These are phyloP conservation scores for Orientallactaga sibirica DNA, from an alignment of 2,797 vertebrate species.

Conservation along the genomic window DNA sequence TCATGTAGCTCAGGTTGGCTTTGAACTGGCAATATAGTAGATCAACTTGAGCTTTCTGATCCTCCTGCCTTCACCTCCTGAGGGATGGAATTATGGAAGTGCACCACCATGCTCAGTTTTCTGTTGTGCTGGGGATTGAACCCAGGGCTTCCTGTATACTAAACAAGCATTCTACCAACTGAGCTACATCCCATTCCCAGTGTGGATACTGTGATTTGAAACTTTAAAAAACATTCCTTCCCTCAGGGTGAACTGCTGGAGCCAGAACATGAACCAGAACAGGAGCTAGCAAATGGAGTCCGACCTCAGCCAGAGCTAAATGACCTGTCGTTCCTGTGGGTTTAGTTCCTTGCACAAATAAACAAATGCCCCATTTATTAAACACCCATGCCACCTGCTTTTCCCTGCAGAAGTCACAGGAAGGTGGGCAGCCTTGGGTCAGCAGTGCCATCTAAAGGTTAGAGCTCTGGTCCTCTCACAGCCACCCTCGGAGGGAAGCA, in stretches of 20 bases:
- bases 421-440: background rate
- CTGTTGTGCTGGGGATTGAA: background rate
- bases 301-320: background rate
- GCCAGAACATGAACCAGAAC: background rate
- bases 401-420: background rate
- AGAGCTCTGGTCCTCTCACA: background rate
- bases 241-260: background rate
- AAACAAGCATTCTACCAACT: background rate
- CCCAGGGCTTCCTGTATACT: background rate
- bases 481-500: background rate
- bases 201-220: slow-evolving; percentile 8
- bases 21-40: background rate
- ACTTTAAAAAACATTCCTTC: background rate
- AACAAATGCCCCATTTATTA: too few species aligned
- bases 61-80: background rate
- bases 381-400: background rate
- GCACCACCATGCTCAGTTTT: background rate
- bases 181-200: background rate
- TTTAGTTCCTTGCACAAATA: background rate
- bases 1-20: background rate
- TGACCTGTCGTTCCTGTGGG: background rate
- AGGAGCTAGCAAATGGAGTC: background rate
- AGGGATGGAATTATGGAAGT: background rate
- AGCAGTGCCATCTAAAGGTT: background rate
- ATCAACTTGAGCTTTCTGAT: background rate